Base-by-base conservation (phyloP, 2,888 invertebrate species). In the Muschampia plurimacula region DNA sequence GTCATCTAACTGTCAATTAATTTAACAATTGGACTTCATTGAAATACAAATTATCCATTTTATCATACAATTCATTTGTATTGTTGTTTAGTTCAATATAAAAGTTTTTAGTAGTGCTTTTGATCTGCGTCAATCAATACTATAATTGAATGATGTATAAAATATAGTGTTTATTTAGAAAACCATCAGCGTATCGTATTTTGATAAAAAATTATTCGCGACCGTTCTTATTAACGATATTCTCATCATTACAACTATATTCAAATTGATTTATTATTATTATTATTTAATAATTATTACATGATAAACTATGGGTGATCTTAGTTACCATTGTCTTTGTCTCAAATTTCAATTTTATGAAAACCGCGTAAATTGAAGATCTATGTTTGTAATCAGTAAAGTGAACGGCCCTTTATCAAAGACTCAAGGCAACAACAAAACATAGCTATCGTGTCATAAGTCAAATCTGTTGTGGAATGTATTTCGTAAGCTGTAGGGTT, bases 351-450 rank as follows among this genome's bases (percentile, higher is more conserved):
- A 2, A 71, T 36, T 71, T 71, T 71, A 41, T 66, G 52, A 62
- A 44, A 55, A 22, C 41, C 15, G 10, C 32, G 52, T 55, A 32
- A 67, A 41, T 32, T 72, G 67, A 72, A 55, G 67, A 72, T 67
- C 32, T 62, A 39, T 69, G 39, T 60, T 69, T 75, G 60, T 74
- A 73, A 75, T 77, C 75, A 73, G 36, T 76, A 73, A 86, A 84
- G 84, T 82, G 84, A 84, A 83, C 69, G 84, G 80, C 77, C 91
- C 89, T 90, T 91, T 91, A 90, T 91, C 88, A 86, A 83, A 76
- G 79, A 81, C 80, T 86, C 93, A 93, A 93, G 93, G 92, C 83
- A 86, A 89, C 82, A 83, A 86, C 86, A 89, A 86, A 83, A 49
- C 60, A 66, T 66, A 67, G 60, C 62, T 72, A 55, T 66, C 36